Conservation (phyloP, 2,113 vertebrate species). For the Lamprotornis superbus region DNA sequence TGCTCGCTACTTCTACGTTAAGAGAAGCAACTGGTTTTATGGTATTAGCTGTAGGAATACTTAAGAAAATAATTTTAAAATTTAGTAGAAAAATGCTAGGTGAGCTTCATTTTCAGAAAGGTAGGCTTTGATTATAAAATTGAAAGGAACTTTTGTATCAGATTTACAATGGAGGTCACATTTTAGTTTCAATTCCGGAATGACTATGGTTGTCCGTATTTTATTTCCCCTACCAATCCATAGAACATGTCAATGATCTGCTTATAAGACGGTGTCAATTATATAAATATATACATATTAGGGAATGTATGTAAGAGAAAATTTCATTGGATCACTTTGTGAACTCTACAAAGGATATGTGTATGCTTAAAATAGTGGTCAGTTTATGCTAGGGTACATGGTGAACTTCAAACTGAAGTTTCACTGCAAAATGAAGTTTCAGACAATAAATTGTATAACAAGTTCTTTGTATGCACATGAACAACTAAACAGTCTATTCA, state of each 20-base stretch:
- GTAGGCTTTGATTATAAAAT: neutral
- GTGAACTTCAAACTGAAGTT: neutral
- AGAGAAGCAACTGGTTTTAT: neutral
- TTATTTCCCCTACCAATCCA: slow-evolving; percentile 46
- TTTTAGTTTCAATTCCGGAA: neutral
- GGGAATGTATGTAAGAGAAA: neutral
- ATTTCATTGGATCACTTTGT: neutral
- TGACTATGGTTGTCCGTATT: neutral
- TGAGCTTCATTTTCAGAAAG: neutral
- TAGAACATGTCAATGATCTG: slow-evolving; percentile 46
- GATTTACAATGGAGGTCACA: neutral
- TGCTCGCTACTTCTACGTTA: neutral
- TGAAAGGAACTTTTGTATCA: neutral
- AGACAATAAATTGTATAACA: neutral
- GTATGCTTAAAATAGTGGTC: neutral
- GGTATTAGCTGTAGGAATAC: neutral
- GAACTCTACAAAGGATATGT: neutral
- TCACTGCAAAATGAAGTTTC: neutral
- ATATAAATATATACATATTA: neutral
- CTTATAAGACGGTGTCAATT: slow-evolving; percentile 31
- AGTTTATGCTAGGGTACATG: neutral
- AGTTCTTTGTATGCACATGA: neutral
- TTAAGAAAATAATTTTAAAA: neutral
- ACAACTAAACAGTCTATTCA: slow-evolving; percentile 26
- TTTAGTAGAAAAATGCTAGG: neutral